A percentile compares a stretch with the other conserved stretches of the same genome.
Conservation (phyloP, 2,113 vertebrate species). For the Butastur rufipennis region DNA sequence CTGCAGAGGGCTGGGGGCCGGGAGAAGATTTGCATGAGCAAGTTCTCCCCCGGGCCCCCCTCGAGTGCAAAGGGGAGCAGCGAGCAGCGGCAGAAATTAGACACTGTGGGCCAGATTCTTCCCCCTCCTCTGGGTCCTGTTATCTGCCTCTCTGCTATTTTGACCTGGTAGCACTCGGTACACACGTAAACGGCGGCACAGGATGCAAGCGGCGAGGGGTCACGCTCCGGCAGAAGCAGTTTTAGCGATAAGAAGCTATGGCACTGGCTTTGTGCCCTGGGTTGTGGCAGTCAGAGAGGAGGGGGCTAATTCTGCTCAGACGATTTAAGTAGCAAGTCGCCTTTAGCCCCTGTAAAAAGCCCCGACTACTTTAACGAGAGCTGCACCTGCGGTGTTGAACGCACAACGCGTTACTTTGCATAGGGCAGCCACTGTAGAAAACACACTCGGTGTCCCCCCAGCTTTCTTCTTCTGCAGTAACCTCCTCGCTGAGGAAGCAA, state of each 20-base stretch:
- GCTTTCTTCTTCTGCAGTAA: not conserved
- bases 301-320: not conserved
- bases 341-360: not conserved
- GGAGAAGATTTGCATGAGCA: conserved; percentile 51
- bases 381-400: not conserved
- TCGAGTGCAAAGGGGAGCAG: not conserved
- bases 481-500: not conserved
- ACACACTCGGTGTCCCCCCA: not conserved
- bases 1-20: not conserved
- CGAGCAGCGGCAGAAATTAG: not conserved
- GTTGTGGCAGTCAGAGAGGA: not conserved
- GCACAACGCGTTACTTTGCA: fast-evolving
- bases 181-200: not conserved
- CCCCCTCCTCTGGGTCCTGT: not conserved
- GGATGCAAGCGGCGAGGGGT: not conserved
- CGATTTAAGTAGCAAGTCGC: not conserved
- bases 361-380: not conserved
- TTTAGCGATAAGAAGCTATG: not conserved
- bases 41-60: not conserved
- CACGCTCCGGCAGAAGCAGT: not conserved
- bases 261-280: not conserved
- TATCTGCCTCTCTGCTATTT: not conserved
- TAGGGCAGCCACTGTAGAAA: not conserved
- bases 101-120: not conserved
- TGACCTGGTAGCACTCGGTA: not conserved